Evolutionary conservation across 2,888 invertebrate genomes (phyloP), one percentile per base, ranked within the genome.

Genomic region (Adineta ricciae): DNA sequence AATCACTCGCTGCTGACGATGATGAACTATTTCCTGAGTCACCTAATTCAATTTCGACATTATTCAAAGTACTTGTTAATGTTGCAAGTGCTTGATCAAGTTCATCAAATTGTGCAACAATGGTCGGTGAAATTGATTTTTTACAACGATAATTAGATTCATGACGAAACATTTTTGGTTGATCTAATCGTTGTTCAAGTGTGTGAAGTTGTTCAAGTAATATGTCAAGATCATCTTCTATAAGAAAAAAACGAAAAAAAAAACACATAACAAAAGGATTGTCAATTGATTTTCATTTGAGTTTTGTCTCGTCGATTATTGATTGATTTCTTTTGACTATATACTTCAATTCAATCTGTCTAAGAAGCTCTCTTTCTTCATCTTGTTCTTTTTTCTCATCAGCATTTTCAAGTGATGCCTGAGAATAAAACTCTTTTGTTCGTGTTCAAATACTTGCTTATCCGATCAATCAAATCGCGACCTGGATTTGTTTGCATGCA

Each of bases 81-180:
- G 78, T 41, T 11, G 41, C 38, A 9, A 78, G 36, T 41, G 78
- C 78, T 78, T 78, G 73, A 41, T 78, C 78, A 78, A 78, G 78
- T 78, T 78, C 41, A 78, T 38, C 78, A 78, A 78, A 78, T 78
- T 78, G 78, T 78, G 38, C 41, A 41, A 78, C 78, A n/a, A 78
- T 78, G 11, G 7, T 38, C 16, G 21, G 38, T 41, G 38, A 41
- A 78, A 24, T 41, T 21, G 78, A 21, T n/a, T 38, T 41, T 78
- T 38, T 24, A 21, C 41, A 41, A n/a, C 41, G 41, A 78, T 41
- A 41, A 14, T 36, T 24, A 41, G 41, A 78, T 78, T 38, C 41
- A n/a, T 38, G 24, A 3, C 11, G 78, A 41, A 78, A 78, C 78
- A 78, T 78, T 78, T 78, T 41, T 11, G 78, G 9, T 78, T 78